These are phyloP conservation scores for Trachelus troglodyta DNA, from an alignment of 2,888 invertebrate species.

Conservation along the genomic window DNA sequence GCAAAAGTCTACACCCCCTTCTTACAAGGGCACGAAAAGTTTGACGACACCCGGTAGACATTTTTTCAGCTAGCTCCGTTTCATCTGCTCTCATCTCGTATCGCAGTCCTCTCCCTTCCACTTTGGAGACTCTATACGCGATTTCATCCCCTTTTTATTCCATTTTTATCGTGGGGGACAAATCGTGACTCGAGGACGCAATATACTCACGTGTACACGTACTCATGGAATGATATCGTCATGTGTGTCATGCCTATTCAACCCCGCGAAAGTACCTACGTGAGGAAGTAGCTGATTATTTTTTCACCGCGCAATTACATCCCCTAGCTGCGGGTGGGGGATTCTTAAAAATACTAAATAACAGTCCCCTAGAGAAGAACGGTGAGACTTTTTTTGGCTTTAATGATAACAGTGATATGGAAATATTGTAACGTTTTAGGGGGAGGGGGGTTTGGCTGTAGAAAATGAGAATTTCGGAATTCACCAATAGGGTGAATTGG, in stretches of 20 bases:
- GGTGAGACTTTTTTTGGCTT: neutral
- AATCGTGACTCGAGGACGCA: neutral
- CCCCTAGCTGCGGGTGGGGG: neutral
- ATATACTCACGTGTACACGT: neutral
- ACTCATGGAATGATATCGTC: neutral
- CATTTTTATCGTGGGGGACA: slow-evolving; percentile 14
- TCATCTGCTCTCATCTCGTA: slow-evolving; percentile 13
- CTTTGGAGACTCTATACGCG: slow-evolving; percentile 16
- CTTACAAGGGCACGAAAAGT: neutral
- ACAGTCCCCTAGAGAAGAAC: neutral
- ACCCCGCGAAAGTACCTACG: slow-evolving; percentile 7
- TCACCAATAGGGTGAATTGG: neutral
- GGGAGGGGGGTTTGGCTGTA: neutral
- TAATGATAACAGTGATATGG: neutral
- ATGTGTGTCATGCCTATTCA: slow-evolving; percentile 5
- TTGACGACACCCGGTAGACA: neutral
- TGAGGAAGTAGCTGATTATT: slow-evolving; percentile 50
- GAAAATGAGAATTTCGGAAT: neutral
- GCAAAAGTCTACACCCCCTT: too few species aligned
- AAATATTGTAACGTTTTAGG: neutral
- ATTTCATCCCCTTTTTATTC: slow-evolving; percentile 11
- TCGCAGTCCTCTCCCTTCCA: slow-evolving; percentile 25
- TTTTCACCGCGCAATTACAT: slow-evolving; percentile 58
- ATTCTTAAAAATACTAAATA: neutral
- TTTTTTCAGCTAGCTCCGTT: neutral